Conservation (phyloP, 2,797 vertebrate species). For the Hipposideros larvatus region DNA sequence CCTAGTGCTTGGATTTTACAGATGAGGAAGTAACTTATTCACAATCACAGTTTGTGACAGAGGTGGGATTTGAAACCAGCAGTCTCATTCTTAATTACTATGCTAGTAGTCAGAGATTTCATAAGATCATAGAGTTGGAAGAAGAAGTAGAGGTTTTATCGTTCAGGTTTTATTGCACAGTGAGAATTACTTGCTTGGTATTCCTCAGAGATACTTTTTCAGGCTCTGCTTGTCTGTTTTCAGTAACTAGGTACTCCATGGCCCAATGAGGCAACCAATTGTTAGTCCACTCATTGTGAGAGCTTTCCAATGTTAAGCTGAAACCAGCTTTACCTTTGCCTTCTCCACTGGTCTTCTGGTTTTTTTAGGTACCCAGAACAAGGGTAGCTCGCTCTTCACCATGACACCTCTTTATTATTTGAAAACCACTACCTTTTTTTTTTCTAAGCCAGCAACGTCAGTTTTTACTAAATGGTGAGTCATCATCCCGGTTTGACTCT, state of each 20-base stretch:
- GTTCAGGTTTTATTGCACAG: background rate
- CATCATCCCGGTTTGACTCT: background rate
- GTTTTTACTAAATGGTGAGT: conserved; percentile 16
- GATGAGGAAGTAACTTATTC: conserved; percentile 17
- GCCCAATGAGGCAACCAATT: background rate
- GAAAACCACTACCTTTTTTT: background rate
- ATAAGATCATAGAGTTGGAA: background rate
- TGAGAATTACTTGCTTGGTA: conserved; percentile 28
- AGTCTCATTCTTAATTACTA: conserved; percentile 31
- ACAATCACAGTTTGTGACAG: background rate
- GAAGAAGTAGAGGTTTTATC: conserved; percentile 31
- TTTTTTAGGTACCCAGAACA: background rate
- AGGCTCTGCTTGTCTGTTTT: background rate
- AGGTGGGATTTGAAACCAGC: conserved; percentile 3
- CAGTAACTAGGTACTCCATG: background rate
- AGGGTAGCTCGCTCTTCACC: background rate
- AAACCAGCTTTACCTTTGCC: background rate
- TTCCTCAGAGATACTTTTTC: background rate
- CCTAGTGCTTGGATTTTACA: background rate
- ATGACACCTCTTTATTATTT: background rate
- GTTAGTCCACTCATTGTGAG: background rate
- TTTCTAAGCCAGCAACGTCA: background rate
- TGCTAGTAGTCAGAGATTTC: background rate
- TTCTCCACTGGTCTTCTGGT: background rate
- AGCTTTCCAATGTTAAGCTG: background rate